These are phyloP conservation scores for Dascillus cervinus DNA, from an alignment of 2,888 invertebrate genomes.

Conservation along the genomic window DNA sequence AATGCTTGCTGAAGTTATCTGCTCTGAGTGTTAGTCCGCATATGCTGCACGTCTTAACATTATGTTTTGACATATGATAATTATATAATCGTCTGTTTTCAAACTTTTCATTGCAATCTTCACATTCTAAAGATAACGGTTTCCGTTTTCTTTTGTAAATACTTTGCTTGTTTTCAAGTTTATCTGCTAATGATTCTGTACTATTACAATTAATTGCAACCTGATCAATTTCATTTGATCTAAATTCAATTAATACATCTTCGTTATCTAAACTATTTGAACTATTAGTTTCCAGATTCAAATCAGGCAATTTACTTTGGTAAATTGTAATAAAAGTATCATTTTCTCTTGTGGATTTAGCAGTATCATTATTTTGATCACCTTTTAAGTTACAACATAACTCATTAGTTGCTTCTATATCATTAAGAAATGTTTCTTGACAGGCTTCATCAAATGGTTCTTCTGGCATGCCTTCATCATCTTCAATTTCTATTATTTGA, in stretches of 20 bases:
- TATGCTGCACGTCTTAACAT: slow-evolving; percentile 28
- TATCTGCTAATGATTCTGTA: background rate
- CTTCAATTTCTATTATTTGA: slow-evolving; percentile 2
- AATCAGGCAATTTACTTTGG: background rate
- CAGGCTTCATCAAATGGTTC: background rate
- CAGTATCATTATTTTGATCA: background rate
- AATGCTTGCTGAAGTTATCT: slow-evolving; percentile 29
- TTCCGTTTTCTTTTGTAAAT: slow-evolving; percentile 4
- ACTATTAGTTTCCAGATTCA: background rate
- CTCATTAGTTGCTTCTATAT: background rate
- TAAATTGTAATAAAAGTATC: background rate
- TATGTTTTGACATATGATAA: slow-evolving; percentile 26
- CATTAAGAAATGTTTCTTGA: background rate
- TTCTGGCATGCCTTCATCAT: slow-evolving; percentile 2
- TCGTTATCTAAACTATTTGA: background rate
- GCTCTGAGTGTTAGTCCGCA: slow-evolving; percentile 27
- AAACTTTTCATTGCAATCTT: slow-evolving; percentile 15
- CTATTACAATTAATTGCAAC: background rate
- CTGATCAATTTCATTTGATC: background rate
- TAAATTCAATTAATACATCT: background rate
- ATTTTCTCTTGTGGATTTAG: background rate
- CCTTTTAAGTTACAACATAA: background rate
- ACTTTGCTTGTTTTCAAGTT: background rate
- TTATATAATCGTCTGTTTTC: slow-evolving; percentile 11
- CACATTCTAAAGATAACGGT: slow-evolving; percentile 8